A percentile compares a stretch with the other conserved stretches of the same genome.
These are phyloP conservation scores for Cecidostiba fungosa DNA, from an alignment of 2,888 invertebrate genomes.

Conservation along the genomic window DNA sequence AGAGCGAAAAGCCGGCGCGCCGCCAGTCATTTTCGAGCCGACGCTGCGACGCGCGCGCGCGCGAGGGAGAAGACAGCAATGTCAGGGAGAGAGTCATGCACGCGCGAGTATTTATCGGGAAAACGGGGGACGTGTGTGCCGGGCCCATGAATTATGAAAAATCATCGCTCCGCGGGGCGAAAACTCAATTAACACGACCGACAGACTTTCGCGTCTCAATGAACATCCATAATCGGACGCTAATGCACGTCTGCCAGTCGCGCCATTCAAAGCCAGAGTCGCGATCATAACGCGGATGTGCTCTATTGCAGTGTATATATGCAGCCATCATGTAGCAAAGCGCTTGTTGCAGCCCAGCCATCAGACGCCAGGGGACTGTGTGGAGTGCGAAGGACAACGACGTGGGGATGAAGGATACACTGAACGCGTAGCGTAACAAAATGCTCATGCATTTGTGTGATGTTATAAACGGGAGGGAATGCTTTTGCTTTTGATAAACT, in stretches of 20 bases:
- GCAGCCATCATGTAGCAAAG: not conserved
- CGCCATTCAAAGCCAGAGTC: constrained; percentile 56
- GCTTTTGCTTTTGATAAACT: no score
- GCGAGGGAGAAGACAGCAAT: constrained; percentile 35
- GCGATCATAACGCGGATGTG: constrained; percentile 53
- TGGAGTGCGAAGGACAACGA: no score
- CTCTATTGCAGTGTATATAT: not conserved
- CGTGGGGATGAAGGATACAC: no score
- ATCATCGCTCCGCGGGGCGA: constrained; percentile 58
- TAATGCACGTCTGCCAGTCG: constrained; percentile 41
- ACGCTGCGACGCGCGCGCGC: not conserved
- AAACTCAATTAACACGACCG: constrained; percentile 56
- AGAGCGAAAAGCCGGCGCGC: not conserved
- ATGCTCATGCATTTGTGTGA: no score
- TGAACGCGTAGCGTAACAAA: no score
- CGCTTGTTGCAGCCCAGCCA: not conserved
- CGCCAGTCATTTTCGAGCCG: constrained; percentile 3
- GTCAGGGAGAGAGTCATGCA: constrained; percentile 34
- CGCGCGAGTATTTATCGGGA: constrained; percentile 37
- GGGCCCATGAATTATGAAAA: constrained; percentile 62
- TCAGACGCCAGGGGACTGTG: no score
- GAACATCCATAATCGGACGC: constrained; percentile 62
- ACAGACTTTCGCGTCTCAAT: constrained; percentile 52
- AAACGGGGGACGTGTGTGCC: not conserved
- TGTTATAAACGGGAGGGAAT: no score